phyloP scores from a whole-genome alignment of 2,888 invertebrate genomes.

The Meiosimyza platycephala region DNA sequence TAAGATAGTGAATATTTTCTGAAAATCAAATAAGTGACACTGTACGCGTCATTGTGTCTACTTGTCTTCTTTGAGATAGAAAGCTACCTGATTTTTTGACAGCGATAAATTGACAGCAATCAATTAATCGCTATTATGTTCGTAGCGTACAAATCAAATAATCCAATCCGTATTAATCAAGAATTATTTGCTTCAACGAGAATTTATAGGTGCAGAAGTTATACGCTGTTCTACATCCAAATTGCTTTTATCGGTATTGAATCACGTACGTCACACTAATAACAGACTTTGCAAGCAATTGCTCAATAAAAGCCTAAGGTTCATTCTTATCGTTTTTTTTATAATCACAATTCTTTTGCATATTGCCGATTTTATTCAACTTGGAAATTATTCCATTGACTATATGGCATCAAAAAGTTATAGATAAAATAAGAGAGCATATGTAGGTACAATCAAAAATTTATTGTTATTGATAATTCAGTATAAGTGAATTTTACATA shows the following conservation, averaged over 20 bases:
- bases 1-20: conserved; percentile 2
- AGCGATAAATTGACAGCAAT: conserved; percentile 25
- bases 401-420: too few species aligned
- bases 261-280: conserved; percentile 19
- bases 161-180: conserved; percentile 16
- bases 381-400: too few species aligned
- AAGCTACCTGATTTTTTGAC: conserved; percentile 29
- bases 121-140: conserved; percentile 6
- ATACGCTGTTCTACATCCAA: background rate
- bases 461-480: too few species aligned
- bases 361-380: too few species aligned
- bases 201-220: background rate
- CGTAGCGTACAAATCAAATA: conserved; percentile 5
- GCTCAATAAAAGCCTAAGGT: too few species aligned
- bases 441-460: too few species aligned
- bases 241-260: conserved; percentile 23
- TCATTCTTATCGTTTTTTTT: too few species aligned
- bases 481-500: too few species aligned
- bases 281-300: too few species aligned
- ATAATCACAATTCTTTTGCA: too few species aligned
- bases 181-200: conserved; percentile 10
- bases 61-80: conserved; percentile 1
- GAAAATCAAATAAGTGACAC: background rate
- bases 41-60: conserved; percentile 7
- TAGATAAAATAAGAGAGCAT: too few species aligned